Evolutionary conservation across 2,888 invertebrate species (phyloP).

Genomic region (Microchrysa polita): DNA sequence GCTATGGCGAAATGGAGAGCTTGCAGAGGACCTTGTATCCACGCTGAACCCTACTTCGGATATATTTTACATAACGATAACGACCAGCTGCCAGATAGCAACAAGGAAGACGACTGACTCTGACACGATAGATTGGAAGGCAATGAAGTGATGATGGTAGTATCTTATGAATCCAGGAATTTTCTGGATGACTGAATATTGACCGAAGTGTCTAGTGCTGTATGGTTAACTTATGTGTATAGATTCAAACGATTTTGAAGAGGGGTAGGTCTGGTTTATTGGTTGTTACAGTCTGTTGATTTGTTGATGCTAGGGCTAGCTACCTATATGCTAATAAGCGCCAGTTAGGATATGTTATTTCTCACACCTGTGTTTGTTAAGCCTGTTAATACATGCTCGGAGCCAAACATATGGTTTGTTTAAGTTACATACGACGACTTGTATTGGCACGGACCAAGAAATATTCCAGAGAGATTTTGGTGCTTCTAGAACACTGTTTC

Average conservation of each 20-base stretch:
- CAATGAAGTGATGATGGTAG: background rate
- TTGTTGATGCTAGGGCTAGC: too few relatives aligned
- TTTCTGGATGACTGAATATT: conserved; percentile 12
- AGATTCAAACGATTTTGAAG: conserved; percentile 10
- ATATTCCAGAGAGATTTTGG: too few relatives aligned
- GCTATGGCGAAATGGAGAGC: too few relatives aligned
- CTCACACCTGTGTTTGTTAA: too few relatives aligned
- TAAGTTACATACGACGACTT: too few relatives aligned
- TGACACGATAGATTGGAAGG: background rate
- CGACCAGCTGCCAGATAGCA: background rate
- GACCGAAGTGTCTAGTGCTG: background rate
- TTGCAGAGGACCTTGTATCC: background rate
- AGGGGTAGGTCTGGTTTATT: conserved; percentile 29
- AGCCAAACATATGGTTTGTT: too few relatives aligned
- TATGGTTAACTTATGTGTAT: background rate
- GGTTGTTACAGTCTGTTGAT: conserved; percentile 11
- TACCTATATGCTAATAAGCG: too few relatives aligned
- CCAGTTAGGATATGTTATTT: too few relatives aligned
- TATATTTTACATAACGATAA: background rate
- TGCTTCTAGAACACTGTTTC: too few relatives aligned
- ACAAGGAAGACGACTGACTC: background rate
- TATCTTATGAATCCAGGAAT: conserved; percentile 25
- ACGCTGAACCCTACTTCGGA: background rate
- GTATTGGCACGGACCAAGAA: too few relatives aligned
- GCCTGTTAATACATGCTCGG: too few relatives aligned